phyloP scores from a whole-genome alignment of 2,888 invertebrate species.

The Caenorhabditis angaria region DNA sequence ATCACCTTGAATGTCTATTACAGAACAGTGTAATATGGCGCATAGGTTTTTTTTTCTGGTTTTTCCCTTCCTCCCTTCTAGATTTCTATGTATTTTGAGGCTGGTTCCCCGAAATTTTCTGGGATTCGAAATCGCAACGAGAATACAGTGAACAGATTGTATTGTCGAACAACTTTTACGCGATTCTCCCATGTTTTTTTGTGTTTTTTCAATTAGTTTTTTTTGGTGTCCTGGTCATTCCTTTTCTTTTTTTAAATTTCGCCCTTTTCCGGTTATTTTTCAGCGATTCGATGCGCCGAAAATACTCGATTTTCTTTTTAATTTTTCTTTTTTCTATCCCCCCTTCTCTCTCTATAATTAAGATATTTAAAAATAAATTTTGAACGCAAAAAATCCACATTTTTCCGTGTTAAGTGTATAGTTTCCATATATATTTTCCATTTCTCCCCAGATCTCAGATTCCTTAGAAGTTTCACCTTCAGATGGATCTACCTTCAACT shows the following conservation, averaged over 20 bases:
- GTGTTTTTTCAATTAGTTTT: background rate
- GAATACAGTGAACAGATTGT: conserved; percentile 54
- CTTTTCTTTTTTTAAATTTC: background rate
- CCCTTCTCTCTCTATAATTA: no score
- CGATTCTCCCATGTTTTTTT: conserved; percentile 15
- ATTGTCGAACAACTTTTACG: conserved; percentile 33
- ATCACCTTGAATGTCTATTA: background rate
- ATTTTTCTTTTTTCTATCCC: background rate
- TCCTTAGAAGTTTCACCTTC: no score
- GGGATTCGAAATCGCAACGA: conserved; percentile 16
- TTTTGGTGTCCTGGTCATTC: conserved; percentile 4
- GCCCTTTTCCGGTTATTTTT: background rate
- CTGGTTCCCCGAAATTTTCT: background rate
- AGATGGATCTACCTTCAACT: conserved; percentile 10
- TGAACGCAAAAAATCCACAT: no score
- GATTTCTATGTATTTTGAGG: conserved; percentile 6
- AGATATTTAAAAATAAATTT: no score
- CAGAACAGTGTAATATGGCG: conserved; percentile 8
- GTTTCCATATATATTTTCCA: no score
- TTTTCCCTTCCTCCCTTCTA: background rate
- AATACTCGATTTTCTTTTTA: background rate
- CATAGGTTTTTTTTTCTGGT: background rate
- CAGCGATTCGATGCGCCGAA: background rate
- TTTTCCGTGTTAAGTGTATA: no score
- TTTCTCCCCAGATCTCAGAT: no score